Evolutionary conservation across 2,113 vertebrate genomes (phyloP).

Genomic region (Dermatemys mawii): DNA sequence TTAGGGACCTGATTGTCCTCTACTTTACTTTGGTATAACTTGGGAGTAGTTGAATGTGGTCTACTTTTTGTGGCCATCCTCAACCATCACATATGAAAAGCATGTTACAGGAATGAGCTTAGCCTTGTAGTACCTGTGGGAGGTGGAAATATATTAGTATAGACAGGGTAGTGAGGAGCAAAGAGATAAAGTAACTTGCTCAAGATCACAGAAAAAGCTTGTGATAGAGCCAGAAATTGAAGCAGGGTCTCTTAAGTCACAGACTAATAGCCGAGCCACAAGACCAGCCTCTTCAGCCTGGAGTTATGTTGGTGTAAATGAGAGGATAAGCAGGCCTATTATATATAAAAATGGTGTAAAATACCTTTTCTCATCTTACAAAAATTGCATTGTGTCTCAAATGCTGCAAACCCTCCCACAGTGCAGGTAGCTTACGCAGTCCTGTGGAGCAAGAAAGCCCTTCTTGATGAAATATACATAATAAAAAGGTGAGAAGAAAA

Average conservation of each 20-base stretch:
- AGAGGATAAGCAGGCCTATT: background rate
- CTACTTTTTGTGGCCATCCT: background rate
- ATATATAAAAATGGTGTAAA: background rate
- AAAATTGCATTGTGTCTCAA: background rate
- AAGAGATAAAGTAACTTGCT: background rate
- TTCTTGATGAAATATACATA: background rate
- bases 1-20: background rate
- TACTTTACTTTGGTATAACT: background rate
- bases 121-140: background rate
- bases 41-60: background rate
- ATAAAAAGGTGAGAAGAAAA: background rate
- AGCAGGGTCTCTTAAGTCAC: background rate
- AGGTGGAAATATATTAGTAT: background rate
- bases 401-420: background rate
- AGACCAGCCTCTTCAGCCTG: background rate
- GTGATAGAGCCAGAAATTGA: background rate
- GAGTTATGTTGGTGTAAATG: background rate
- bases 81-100: background rate
- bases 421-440: background rate
- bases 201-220: rapidly evolving
- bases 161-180: background rate
- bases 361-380: background rate
- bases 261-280: background rate
- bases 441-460: background rate
- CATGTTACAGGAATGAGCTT: background rate